These are phyloP conservation scores for Mimas tiliae DNA, from an alignment of 2,888 invertebrate species.

Conservation along the genomic window DNA sequence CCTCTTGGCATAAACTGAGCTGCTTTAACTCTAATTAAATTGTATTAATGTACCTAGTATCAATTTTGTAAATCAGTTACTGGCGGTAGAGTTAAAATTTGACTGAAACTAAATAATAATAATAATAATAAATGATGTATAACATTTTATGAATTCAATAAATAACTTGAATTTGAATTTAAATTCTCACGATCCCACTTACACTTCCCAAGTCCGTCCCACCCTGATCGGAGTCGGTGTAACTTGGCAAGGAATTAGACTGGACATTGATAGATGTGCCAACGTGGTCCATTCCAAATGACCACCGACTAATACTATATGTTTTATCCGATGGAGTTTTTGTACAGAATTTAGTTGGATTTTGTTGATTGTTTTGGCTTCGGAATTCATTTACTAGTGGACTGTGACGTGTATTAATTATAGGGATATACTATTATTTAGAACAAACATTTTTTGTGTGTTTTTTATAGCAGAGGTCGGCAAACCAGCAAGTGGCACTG, in stretches of 20 bases:
- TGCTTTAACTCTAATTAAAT: too few species aligned
- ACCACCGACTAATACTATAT: constrained; percentile 25
- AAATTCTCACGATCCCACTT: neutral
- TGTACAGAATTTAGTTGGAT: constrained; percentile 25
- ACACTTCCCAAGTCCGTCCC: constrained; percentile 6
- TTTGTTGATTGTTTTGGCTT: constrained; percentile 23
- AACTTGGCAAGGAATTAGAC: constrained; percentile 30
- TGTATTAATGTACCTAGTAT: too few species aligned
- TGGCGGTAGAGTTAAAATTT: too few species aligned
- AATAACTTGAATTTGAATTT: too few species aligned
- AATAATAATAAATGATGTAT: too few species aligned
- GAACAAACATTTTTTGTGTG: too few species aligned
- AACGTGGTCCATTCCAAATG: constrained; percentile 15
- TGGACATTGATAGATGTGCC: constrained; percentile 30
- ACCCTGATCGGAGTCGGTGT: constrained; percentile 4
- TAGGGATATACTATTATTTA: neutral
- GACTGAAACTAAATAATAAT: too few species aligned
- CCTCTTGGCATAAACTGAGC: too few species aligned
- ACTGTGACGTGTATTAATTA: neutral
- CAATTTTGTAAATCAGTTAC: too few species aligned
- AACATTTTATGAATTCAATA: too few species aligned
- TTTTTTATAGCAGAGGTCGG: too few species aligned
- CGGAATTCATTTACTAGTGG: neutral
- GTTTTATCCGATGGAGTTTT: constrained; percentile 25
- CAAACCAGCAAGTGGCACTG: too few species aligned